Conservation (phyloP, 2,797 vertebrate genomes). For the Alectoris magna region DNA sequence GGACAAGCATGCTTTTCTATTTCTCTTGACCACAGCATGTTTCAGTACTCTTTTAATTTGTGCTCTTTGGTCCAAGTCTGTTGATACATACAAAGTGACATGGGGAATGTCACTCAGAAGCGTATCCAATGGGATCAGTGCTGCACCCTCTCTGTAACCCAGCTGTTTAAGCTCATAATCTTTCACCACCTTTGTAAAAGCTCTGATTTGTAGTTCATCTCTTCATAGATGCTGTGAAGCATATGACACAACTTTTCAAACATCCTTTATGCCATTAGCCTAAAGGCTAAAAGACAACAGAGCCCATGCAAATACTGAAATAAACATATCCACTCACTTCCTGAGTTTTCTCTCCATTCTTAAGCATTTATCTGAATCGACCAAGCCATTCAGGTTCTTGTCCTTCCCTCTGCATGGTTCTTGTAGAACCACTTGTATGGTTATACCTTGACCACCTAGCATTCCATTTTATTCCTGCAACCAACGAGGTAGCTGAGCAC, state of each 20-base stretch:
- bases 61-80: background rate
- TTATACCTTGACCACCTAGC: background rate
- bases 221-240: background rate
- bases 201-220: background rate
- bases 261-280: background rate
- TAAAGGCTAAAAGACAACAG: background rate
- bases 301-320: background rate
- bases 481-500: background rate
- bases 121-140: background rate
- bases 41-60: background rate
- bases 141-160: background rate
- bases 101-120: background rate
- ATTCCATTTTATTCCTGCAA: background rate
- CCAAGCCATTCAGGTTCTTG: background rate
- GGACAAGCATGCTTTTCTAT: background rate
- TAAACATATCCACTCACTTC: background rate
- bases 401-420: background rate
- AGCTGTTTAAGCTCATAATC: background rate
- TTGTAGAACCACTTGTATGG: background rate
- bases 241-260: background rate
- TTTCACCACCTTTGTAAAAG: background rate
- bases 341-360: background rate
- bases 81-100: background rate
- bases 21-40: background rate
- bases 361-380: background rate